Percentiles rank a stretch among this genome's conserved stretches.
These are phyloP conservation scores for Trichogramma pretiosum DNA, from an alignment of 1,140 invertebrate genomes.

Conservation along the genomic window DNA sequence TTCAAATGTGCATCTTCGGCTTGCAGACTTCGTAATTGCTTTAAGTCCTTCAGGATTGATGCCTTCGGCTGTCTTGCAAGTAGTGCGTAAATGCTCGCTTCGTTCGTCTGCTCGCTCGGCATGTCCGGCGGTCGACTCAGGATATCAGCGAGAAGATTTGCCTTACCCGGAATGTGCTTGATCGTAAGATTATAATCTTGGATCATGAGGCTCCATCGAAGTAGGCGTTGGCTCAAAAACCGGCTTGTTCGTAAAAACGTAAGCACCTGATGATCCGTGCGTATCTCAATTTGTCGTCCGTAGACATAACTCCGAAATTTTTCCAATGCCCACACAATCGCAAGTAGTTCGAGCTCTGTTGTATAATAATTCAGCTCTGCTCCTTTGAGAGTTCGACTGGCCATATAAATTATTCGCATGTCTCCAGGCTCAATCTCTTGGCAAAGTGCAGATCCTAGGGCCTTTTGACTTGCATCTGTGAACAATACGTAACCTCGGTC, in stretches of 20 bases:
- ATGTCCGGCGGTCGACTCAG: too few relatives aligned
- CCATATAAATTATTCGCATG: conserved; percentile 7
- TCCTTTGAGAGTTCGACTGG: conserved; percentile 14
- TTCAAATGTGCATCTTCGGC: too few relatives aligned
- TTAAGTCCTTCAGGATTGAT: too few relatives aligned
- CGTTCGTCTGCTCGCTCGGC: too few relatives aligned
- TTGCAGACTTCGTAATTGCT: too few relatives aligned
- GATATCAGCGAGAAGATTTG: too few relatives aligned
- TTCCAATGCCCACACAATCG: conserved; percentile 36
- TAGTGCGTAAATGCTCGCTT: too few relatives aligned
- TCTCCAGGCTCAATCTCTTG: conserved; percentile 15
- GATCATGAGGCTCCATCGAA: background rate
- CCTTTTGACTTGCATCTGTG: conserved; percentile 19
- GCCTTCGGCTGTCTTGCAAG: too few relatives aligned
- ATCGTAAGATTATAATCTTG: background rate
- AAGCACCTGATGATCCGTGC: background rate
- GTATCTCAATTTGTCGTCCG: conserved; percentile 2
- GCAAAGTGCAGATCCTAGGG: conserved; percentile 26
- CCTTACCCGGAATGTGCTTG: background rate
- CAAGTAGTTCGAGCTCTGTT: conserved; percentile 34
- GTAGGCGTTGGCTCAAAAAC: background rate
- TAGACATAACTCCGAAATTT: conserved; percentile 33
- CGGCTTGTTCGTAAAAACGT: background rate
- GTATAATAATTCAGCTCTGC: conserved; percentile 20
- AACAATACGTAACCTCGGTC: conserved; percentile 23